Conservation (phyloP, 2,888 invertebrate genomes). For the Tachystola acroxantha region DNA sequence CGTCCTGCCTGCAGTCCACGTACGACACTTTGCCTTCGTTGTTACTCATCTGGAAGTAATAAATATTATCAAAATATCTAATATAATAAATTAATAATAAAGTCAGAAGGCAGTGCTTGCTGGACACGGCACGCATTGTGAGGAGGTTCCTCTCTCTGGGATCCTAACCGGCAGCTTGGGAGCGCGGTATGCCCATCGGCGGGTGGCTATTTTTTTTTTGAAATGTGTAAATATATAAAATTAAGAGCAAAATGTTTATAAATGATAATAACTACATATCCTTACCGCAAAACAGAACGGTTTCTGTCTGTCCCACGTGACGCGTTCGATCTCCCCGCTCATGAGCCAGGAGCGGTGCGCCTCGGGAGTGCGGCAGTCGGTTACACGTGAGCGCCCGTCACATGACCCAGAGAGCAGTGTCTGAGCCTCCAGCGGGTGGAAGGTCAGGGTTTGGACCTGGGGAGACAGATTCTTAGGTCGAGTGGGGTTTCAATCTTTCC, state of each 20-base stretch:
- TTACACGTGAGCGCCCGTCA: slow-evolving; percentile 87
- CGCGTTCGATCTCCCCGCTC: slow-evolving; percentile 90
- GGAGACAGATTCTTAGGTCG: background rate
- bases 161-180: no score
- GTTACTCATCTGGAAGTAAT: slow-evolving; percentile 70
- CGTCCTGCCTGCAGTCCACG: slow-evolving; percentile 84
- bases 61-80: background rate
- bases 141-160: no score
- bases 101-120: no score
- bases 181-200: no score
- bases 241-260: no score
- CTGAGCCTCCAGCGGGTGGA: slow-evolving; percentile 91
- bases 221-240: no score
- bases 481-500: no score
- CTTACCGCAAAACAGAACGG: slow-evolving; percentile 87
- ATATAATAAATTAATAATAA: no score
- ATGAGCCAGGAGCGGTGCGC: slow-evolving; percentile 84
- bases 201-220: no score
- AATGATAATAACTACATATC: no score
- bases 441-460: slow-evolving; percentile 86
- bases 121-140: no score
- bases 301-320: slow-evolving; percentile 89
- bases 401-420: slow-evolving; percentile 90
- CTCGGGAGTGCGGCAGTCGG: slow-evolving; percentile 84
- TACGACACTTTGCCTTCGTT: slow-evolving; percentile 83